Conservation (phyloP, 2,113 vertebrate species). For the Thymallus thymallus region DNA sequence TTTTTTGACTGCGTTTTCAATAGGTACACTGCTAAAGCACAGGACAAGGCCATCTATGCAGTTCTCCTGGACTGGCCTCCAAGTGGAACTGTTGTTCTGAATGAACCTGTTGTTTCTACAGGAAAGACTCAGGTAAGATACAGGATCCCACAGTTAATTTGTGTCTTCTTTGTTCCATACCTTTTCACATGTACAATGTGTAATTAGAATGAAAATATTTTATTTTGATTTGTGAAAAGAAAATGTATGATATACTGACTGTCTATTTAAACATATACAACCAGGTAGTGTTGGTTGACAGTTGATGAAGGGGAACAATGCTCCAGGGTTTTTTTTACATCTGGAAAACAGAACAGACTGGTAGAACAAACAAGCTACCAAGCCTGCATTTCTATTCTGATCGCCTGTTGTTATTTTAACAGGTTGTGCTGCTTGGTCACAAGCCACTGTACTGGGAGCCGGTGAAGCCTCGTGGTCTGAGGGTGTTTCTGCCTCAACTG, state of each 20-base stretch:
- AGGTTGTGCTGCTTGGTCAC: constrained; percentile 86
- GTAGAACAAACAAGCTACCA: background rate
- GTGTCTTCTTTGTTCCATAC: background rate
- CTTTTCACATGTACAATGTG: background rate
- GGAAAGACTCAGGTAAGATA: constrained; percentile 46
- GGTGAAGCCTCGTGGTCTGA: constrained; percentile 71
- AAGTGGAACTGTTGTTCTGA: constrained; percentile 74
- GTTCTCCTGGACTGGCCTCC: constrained; percentile 84
- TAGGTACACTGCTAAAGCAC: constrained; percentile 86
- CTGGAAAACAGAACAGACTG: background rate
- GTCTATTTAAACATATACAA: background rate
- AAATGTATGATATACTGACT: background rate
- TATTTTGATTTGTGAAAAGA: background rate
- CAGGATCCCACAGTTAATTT: background rate
- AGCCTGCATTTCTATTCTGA: background rate
- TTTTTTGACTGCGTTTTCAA: constrained; percentile 10
- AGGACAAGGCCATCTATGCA: constrained; percentile 77
- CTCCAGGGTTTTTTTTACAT: background rate
- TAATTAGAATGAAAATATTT: background rate
- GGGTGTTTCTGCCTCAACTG: constrained; percentile 75
- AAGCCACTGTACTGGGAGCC: constrained; percentile 77
- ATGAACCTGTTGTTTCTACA: constrained; percentile 68
- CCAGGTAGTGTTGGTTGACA: background rate
- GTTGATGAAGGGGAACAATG: background rate
- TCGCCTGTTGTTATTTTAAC: constrained; percentile 34